Evolutionary conservation across 2,113 vertebrate species (phyloP), one percentile per base, ranked within the genome.

Genomic region (Prinia subflava): DNA sequence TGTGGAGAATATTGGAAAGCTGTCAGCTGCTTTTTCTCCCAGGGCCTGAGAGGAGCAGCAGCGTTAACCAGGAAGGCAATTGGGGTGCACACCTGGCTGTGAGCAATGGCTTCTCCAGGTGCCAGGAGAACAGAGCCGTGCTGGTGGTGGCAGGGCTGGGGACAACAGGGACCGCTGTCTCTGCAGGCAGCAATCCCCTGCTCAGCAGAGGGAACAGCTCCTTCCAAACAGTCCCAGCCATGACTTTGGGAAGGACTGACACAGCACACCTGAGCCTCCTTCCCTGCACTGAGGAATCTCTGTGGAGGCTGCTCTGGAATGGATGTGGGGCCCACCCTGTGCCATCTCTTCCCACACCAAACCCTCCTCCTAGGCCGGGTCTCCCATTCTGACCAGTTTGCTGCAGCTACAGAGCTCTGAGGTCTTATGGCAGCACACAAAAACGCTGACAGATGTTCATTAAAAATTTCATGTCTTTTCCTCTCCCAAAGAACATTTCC

Each of bases 1-100:
- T 55, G 63, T 65, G 83, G 28, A 65, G 60, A 67, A 83, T 20
- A 47, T 77, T 65, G 50, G 76, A 77, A 55, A 63, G 21, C 86
- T 89, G 79, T 67, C 59, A 86, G 87, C 82, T 74, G 75, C 50
- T 82, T 62, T 33, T n/a, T 76, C 42, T 83, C 25, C 65, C 78
- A 62, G 68, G 82, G 31, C 75, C 62, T 80, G 92, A 42, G 85
- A 83, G 55, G 86, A 88, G 87, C 68, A 73, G 42, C 9, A 15
- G 55, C 0, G 1, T 19, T 31, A 41, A 35, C 27, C 13, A 12
- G 49, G 56, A 11, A 68, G 79, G 90, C 90, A 80, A 8, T 42
- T 27, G 33, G 87, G 74, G 56, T 52, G 87, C 62, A 41, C 55
- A 7, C 19, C 63, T n/a, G 68, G 78, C 67, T 65, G 46, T 62